Conservation (phyloP, 2,888 invertebrate genomes). For the Torymus aiolomorphi region DNA sequence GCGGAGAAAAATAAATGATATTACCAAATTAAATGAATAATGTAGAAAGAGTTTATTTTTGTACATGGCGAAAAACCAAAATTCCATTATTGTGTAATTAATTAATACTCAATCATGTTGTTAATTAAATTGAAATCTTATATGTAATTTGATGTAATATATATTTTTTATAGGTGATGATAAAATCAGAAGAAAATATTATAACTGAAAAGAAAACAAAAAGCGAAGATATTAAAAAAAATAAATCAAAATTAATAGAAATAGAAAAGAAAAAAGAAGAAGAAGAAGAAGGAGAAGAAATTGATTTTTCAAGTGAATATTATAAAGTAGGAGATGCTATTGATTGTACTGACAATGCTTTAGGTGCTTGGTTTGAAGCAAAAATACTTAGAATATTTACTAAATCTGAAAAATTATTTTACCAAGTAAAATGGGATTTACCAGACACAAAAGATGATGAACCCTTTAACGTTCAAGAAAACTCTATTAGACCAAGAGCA, state of each 20-base stretch:
- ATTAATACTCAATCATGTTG: too few relatives aligned
- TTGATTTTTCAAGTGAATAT: slow-evolving; percentile 77
- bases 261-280: slow-evolving; percentile 63
- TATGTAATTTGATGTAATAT: too few relatives aligned
- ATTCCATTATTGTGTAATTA: too few relatives aligned
- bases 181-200: slow-evolving; percentile 58
- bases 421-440: slow-evolving; percentile 69
- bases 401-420: slow-evolving; percentile 65
- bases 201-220: slow-evolving; percentile 46
- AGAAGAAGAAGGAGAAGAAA: slow-evolving; percentile 62
- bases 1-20: too few relatives aligned
- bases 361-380: slow-evolving; percentile 87
- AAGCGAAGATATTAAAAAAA: slow-evolving; percentile 9
- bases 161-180: slow-evolving; percentile 40
- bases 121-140: too few relatives aligned
- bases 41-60: too few relatives aligned
- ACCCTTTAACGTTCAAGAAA: slow-evolving; percentile 74
- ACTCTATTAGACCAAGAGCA: slow-evolving; percentile 83
- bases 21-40: too few relatives aligned
- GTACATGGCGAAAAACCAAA: too few relatives aligned
- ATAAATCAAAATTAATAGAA: slow-evolving; percentile 53
- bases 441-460: slow-evolving; percentile 73
- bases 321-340: slow-evolving; percentile 81
- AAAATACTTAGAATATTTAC: slow-evolving; percentile 78
- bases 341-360: slow-evolving; percentile 80